Base-by-base conservation (phyloP, 2,888 invertebrate genomes). In the Alcis repandata region DNA sequence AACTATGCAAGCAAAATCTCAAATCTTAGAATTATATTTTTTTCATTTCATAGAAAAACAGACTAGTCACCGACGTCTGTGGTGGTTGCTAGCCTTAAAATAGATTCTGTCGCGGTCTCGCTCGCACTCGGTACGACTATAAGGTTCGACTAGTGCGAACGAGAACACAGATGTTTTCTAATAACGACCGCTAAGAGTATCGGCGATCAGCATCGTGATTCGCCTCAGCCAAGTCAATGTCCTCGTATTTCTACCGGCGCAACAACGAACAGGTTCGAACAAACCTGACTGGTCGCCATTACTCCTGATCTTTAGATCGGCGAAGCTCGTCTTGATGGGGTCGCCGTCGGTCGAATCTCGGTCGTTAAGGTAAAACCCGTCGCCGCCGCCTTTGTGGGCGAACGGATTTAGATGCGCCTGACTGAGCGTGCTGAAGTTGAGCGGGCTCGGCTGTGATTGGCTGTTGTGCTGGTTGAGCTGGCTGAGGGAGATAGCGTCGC, bases 241-340 rank as follows among this genome's bases (percentile, higher is more conserved):
- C 75, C 71, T 74, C 74, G 67, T 76, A 73, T 74, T 71, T 70
- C 71, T 63, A 64, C 63, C 64, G 58, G 56, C 63, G 4, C 2
- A 11, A 43, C n/a, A n/a, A n/a, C n/a, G n/a, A n/a, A n/a, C n/a
- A 7, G 20, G n/a, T n/a, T n/a, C 33, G 36, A 70, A 85, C 87
- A 79, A 80, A 92, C 92, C 91, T 89, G 85, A 75, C 80, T 84
- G 91, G 71, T 94, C 94, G 60, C 94, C 94, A 59, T 94, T 90
- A 80, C 90, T 86, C 75, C 91, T 92, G 73, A 90, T 89, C 80
- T 91, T 95, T 63, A 97, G 88, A 80, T 97, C 96, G 33, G 97
- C 97, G 88, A 97, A 97, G 85, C 95, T 96, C 69, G 95, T 92
- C 85, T 95, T 92, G 62, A 87, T 88, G 40, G 73, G 80, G 69